Evolutionary conservation across 2,888 invertebrate species (phyloP), one percentile per base, ranked within the genome.

Genomic region (Dicyrtoma fusca): DNA sequence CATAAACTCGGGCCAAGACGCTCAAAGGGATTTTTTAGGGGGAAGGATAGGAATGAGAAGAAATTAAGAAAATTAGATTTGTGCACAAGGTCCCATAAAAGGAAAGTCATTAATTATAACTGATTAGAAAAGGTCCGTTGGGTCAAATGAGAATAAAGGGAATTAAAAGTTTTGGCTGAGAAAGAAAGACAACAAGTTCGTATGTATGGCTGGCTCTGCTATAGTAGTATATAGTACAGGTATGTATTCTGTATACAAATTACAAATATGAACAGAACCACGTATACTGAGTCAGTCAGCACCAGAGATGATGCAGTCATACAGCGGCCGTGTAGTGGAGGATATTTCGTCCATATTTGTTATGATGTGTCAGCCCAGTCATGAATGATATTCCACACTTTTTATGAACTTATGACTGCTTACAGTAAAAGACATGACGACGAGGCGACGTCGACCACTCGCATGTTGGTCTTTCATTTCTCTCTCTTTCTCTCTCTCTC

Each of bases 21-120:
- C 19, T 53, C 26, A 51, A 51, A 45, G 42, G 23, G 47, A 63
- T 34, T 34, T 34, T 34, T 34, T 34, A 63, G 61, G 61, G 49
- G 49, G 49, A 14, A 49, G 19, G 49, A n/a, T n/a, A n/a, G 49
- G 69, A 57, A 69, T 69, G 61, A 21, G 26, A 69, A 47, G 49
- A 61, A 69, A 61, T 69, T 61, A 69, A 61, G 69, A 47, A 69
- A 69, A 61, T 69, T 61, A 47, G 47, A 61, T 69, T 69, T 69
- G 69, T 69, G 69, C 59, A 69, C 61, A 69, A 34, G 49, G 19
- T 26, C 25, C 69, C 69, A 61, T 69, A 69, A 69, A 69, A 69
- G 69, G 69, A 55, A 47, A 63, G 64, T 71, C 74, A 74, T 74
- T 74, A 74, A 74, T 74, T 74, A 71, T 71, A 71, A 71, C 71